Evolutionary conservation across 2,113 vertebrate species (phyloP).

Genomic region (Sander vitreus): DNA sequence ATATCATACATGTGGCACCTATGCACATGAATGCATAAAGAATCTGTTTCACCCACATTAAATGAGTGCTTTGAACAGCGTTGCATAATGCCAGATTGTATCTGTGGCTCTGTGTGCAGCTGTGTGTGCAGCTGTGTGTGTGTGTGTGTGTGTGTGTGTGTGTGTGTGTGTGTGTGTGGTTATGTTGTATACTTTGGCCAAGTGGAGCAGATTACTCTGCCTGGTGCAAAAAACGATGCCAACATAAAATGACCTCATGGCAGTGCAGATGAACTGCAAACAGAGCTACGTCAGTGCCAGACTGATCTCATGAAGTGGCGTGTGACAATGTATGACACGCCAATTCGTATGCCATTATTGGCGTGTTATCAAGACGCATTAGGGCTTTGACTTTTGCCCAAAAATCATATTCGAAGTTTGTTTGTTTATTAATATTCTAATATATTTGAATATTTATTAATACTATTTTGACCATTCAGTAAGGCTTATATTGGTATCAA

Average conservation of each 20-base stretch:
- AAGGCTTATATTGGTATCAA: too few species aligned
- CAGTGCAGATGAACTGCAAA: constrained; percentile 24
- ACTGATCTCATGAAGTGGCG: too few species aligned
- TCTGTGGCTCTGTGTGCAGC: not conserved
- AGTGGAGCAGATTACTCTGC: constrained; percentile 27
- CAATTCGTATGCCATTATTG: too few species aligned
- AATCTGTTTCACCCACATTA: not conserved
- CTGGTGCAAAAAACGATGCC: constrained; percentile 22
- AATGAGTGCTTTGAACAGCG: not conserved
- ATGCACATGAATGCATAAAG: not conserved
- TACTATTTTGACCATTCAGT: too few species aligned
- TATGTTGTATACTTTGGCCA: not conserved
- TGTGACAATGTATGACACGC: too few species aligned
- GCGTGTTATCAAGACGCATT: too few species aligned
- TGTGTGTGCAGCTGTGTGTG: not conserved
- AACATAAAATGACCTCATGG: constrained; percentile 36
- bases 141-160: not conserved
- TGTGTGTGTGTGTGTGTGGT: not conserved
- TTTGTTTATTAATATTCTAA: too few species aligned
- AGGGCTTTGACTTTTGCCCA: too few species aligned
- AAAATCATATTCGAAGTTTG: too few species aligned
- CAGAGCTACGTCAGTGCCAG: not conserved
- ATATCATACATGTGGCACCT: not conserved
- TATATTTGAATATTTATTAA: too few species aligned
- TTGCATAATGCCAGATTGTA: constrained; percentile 14